phyloP scores from a whole-genome alignment of 1,140 invertebrate species.

The Pteromalus puparum region DNA sequence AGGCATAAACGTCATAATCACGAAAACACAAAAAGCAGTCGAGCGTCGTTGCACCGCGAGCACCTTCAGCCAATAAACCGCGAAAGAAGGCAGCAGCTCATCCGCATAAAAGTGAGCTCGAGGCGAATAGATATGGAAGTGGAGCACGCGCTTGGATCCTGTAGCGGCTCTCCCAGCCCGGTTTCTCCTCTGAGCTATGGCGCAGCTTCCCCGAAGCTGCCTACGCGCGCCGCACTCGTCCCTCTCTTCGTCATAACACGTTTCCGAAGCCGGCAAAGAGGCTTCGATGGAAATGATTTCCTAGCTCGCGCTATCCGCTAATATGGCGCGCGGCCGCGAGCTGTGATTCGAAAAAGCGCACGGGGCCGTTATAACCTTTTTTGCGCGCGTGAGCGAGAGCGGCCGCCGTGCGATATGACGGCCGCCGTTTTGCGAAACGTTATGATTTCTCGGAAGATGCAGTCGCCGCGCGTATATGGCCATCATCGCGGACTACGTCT shows the following conservation, averaged over 20 bases:
- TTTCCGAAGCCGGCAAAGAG: background rate
- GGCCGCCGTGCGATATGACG: background rate
- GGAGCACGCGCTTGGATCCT: conserved; percentile 11
- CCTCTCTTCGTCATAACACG: conserved; percentile 42
- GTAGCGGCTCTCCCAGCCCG: conserved; percentile 16
- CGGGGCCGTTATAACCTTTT: conserved; percentile 39
- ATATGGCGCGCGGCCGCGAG: conserved; percentile 35
- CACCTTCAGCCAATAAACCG: background rate
- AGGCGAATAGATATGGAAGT: conserved; percentile 36
- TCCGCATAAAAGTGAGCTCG: conserved; percentile 12
- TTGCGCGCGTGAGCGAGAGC: background rate
- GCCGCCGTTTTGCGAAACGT: conserved; percentile 36
- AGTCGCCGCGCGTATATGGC: background rate
- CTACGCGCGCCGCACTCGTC: background rate
- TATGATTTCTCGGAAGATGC: conserved; percentile 41
- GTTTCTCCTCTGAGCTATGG: conserved; percentile 37
- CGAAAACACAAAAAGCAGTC: background rate
- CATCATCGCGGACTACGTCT: background rate
- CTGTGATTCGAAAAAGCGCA: background rate
- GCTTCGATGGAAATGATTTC: conserved; percentile 52
- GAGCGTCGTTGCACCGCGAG: background rate
- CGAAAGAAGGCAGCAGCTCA: background rate
- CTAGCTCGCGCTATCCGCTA: conserved; percentile 28
- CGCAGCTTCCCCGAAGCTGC: conserved; percentile 32
- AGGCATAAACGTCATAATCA: background rate